These are phyloP conservation scores for Cacoxenus indagator DNA, from an alignment of 2,888 invertebrate genomes.

Conservation along the genomic window DNA sequence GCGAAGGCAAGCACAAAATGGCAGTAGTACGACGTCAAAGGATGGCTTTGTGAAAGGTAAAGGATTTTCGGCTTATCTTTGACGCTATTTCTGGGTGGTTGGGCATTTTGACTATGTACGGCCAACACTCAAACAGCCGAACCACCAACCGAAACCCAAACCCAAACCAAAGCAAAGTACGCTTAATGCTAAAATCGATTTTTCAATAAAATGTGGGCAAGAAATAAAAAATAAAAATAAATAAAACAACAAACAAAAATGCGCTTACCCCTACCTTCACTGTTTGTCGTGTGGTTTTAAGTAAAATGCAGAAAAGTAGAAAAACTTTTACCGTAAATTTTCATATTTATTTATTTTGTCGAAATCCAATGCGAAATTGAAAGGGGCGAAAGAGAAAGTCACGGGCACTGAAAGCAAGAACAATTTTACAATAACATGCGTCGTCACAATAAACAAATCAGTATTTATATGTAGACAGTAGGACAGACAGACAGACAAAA, in stretches of 20 bases:
- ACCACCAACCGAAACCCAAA: conserved; percentile 6
- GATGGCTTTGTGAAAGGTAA: conserved; percentile 32
- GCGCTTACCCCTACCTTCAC: background rate
- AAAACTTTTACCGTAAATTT: conserved; percentile 59
- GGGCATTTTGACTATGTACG: background rate
- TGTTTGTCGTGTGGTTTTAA: conserved; percentile 41
- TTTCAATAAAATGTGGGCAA: conserved; percentile 55
- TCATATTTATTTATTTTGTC: conserved; percentile 65
- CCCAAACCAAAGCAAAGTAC: background rate
- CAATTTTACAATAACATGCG: conserved; percentile 1
- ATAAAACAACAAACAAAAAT: background rate
- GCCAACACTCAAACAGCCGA: no score
- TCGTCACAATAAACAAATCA: conserved; percentile 28
- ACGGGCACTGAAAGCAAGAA: background rate
- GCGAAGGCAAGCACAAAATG: background rate
- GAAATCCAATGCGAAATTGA: conserved; percentile 23
- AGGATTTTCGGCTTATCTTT: conserved; percentile 18
- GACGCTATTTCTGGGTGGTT: background rate
- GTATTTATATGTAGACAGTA: conserved; percentile 39
- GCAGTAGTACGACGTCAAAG: conserved; percentile 41
- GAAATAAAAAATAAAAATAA: background rate
- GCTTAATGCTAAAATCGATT: conserved; percentile 48
- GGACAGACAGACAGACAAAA: background rate
- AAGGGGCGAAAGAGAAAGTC: background rate
- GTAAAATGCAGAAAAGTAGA: conserved; percentile 43